Base-by-base conservation (phyloP, 2,113 vertebrate genomes). In the Motacilla alba region DNA sequence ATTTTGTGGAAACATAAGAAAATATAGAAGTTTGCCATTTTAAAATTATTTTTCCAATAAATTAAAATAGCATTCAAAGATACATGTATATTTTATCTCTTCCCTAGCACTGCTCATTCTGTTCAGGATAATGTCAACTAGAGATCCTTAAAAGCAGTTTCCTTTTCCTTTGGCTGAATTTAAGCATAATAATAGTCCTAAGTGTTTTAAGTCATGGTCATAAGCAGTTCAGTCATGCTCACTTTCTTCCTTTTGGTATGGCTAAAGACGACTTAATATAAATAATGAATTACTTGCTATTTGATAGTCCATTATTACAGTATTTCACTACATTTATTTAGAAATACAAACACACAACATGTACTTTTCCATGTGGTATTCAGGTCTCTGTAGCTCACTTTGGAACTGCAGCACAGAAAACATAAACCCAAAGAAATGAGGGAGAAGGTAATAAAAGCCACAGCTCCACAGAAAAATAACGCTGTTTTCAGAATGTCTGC, bases 371-470 rank as follows among this genome's bases (percentile, higher is more conserved):
- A 83, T 76, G 95, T 53, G 78, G 80, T 53, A 56, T 93, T 93
- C 94, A 73, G 90, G 80, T 95, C 86, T 95, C 92, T 87, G 86
- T 33, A 92, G 90, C 88, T 87, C 60, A n/a, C n/a, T 95, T 95
- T 77, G 87, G 92, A 92, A 88, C 44, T 68, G 92, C 88, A 96
- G 86, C 88, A 87, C 28, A 9, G 85, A 83, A 93, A 91, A 90
- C 4, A 67, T 56, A 90, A 93, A 88, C 49, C 90, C 90, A 86
- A 58, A 80, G 56, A 52, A 74, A 90, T 1, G 6, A 72, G 24
- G 27, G 15, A 10, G 24, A 27, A 27, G 79, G 19, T 46, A 74
- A 85, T 37, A 27, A 62, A 83, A 91, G 90, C 84, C 82, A 83
- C 17, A 0, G 78, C 62, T 90, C 67, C 90, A 90, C 62, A 69